Evolutionary conservation across 2,797 vertebrate genomes (phyloP).

Genomic region (Rhynchotus rufescens): DNA sequence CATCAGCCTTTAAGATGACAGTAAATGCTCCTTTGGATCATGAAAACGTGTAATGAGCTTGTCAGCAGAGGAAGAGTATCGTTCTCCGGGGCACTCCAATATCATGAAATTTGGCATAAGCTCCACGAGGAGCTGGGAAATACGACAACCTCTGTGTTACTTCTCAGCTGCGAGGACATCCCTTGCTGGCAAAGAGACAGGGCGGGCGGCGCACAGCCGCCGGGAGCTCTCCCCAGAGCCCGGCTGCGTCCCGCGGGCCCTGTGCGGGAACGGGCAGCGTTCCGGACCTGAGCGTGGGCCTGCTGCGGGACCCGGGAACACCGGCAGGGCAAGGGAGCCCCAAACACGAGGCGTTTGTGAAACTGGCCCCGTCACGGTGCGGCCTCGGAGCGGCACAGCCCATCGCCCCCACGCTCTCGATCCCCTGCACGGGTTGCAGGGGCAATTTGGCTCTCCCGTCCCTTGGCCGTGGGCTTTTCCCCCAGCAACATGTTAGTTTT

Average conservation of each 20-base stretch:
- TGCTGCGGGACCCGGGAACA: rapidly evolving
- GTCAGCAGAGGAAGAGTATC: neutral
- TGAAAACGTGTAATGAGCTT: rapidly evolving
- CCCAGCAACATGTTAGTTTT: rapidly evolving
- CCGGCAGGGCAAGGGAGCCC: rapidly evolving
- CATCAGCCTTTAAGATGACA: neutral
- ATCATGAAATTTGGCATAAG: neutral
- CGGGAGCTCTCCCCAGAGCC: rapidly evolving
- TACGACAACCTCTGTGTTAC: neutral
- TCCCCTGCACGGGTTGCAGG: too few relatives aligned
- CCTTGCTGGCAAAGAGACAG: rapidly evolving
- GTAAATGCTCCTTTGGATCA: too few relatives aligned
- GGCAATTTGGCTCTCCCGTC: neutral
- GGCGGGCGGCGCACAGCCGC: neutral
- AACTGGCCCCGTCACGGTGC: rapidly evolving
- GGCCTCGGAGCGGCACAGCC: neutral
- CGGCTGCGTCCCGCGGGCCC: neutral
- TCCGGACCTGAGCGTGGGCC: neutral
- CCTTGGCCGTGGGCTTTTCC: neutral
- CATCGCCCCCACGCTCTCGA: rapidly evolving
- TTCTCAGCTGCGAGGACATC: rapidly evolving
- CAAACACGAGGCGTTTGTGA: neutral
- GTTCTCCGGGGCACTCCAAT: neutral
- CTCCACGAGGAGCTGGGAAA: neutral
- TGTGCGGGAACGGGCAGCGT: too few relatives aligned